Conservation (phyloP, 2,113 vertebrate genomes). For the Oryctolagus cuniculus region DNA sequence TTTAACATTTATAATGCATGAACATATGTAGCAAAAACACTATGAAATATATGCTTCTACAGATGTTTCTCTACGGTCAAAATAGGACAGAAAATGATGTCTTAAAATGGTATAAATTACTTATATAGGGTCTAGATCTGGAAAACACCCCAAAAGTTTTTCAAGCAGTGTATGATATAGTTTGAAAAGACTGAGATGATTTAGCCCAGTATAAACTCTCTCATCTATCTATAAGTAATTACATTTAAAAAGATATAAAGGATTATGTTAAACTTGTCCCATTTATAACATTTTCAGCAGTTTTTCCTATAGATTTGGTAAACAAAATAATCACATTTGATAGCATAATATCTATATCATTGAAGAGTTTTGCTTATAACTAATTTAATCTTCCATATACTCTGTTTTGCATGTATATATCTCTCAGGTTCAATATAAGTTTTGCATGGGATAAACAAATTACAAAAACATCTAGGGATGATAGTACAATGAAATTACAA, state of each 20-base stretch:
- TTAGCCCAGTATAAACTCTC: background rate
- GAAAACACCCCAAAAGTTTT: background rate
- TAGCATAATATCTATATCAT: background rate
- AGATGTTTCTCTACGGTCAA: background rate
- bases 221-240: background rate
- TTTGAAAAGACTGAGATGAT: conserved; percentile 44
- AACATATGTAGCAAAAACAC: background rate
- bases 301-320: background rate
- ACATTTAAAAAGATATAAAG: background rate
- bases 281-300: background rate
- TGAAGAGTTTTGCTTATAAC: background rate
- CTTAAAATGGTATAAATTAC: background rate
- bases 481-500: background rate
- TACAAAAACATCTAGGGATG: no score
- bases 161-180: background rate
- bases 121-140: background rate
- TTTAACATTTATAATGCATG: background rate
- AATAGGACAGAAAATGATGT: background rate
- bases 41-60: background rate
- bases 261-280: background rate
- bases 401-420: conserved; percentile 1
- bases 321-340: background rate
- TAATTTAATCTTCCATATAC: background rate
- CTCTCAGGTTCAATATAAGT: background rate
- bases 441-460: background rate